A percentile compares a stretch with the other conserved stretches of the same genome.
Conservation (phyloP, 2,888 invertebrate species). For the Sphaeridia pumilis region DNA sequence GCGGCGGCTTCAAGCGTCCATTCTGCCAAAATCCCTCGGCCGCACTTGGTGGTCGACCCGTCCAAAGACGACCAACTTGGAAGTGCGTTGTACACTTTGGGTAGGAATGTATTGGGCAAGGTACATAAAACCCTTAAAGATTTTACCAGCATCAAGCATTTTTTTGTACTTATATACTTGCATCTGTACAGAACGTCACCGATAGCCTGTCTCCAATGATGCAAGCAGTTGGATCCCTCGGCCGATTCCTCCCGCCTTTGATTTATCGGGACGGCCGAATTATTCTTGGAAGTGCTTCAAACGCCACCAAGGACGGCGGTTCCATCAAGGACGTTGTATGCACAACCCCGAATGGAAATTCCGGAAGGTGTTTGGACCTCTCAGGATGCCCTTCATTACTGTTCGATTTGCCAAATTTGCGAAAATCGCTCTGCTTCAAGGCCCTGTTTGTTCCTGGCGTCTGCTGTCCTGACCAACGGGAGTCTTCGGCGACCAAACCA, state of each 20-base stretch:
- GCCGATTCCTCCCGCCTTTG: conserved; percentile 36
- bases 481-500: conserved; percentile 16
- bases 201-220: conserved; percentile 68
- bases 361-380: conserved; percentile 73
- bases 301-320: conserved; percentile 35
- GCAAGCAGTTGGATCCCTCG: conserved; percentile 35
- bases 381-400: conserved; percentile 77
- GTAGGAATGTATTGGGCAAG: conserved; percentile 60
- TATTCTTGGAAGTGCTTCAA: conserved; percentile 31
- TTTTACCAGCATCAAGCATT: neutral
- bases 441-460: conserved; percentile 83
- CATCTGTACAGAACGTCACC: conserved; percentile 53
- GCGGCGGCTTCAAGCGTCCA: conserved; percentile 10
- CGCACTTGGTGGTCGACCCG: conserved; percentile 23
- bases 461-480: conserved; percentile 56
- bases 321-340: conserved; percentile 32
- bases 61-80: conserved; percentile 49
- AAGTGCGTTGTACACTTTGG: conserved; percentile 63
- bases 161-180: neutral
- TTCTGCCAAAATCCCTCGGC: conserved; percentile 9
- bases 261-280: conserved; percentile 36
- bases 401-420: conserved; percentile 63
- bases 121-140: conserved; percentile 16
- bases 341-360: conserved; percentile 54
- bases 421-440: conserved; percentile 82